A percentile compares a stretch with the other conserved stretches of the same genome.
Evolutionary conservation across 2,888 invertebrate genomes (phyloP).

Genomic region (Acanthosoma haemorrhoidale): DNA sequence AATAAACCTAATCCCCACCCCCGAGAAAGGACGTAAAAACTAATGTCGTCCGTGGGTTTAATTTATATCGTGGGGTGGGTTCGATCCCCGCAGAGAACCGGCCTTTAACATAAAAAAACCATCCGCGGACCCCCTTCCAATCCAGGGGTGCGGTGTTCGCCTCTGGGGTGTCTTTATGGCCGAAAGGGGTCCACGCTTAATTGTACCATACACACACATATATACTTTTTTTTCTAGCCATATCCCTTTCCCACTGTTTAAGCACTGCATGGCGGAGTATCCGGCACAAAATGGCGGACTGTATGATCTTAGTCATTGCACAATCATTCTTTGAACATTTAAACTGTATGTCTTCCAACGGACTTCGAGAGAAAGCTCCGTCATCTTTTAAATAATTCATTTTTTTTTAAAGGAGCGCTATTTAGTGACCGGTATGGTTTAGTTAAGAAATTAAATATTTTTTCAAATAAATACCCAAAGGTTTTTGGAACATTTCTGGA

Average conservation of each 20-base stretch:
- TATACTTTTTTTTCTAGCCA: constrained; percentile 12
- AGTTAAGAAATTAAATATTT: too few relatives aligned
- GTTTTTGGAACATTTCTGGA: too few relatives aligned
- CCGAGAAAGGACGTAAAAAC: constrained; percentile 24
- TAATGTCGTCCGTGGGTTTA: constrained; percentile 25
- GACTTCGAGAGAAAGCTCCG: too few relatives aligned
- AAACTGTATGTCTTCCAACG: too few relatives aligned
- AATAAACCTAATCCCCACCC: constrained; percentile 30
- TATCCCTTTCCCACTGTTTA: background rate
- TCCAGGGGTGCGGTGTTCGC: background rate
- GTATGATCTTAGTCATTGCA: too few relatives aligned
- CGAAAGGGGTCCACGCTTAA: constrained; percentile 8
- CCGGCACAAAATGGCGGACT: background rate
- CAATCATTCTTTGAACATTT: too few relatives aligned
- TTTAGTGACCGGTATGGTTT: too few relatives aligned
- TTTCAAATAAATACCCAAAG: too few relatives aligned
- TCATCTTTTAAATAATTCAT: too few relatives aligned
- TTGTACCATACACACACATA: constrained; percentile 1
- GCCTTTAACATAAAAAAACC: constrained; percentile 29
- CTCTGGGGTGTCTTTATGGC: constrained; percentile 17
- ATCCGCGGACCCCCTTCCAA: background rate
- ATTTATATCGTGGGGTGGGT: constrained; percentile 17
- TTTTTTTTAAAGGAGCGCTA: too few relatives aligned
- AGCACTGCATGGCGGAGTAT: background rate
- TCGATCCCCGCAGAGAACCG: background rate